These are phyloP conservation scores for Leptopilina drosophilae DNA, from an alignment of 2,888 invertebrate species.

Conservation along the genomic window DNA sequence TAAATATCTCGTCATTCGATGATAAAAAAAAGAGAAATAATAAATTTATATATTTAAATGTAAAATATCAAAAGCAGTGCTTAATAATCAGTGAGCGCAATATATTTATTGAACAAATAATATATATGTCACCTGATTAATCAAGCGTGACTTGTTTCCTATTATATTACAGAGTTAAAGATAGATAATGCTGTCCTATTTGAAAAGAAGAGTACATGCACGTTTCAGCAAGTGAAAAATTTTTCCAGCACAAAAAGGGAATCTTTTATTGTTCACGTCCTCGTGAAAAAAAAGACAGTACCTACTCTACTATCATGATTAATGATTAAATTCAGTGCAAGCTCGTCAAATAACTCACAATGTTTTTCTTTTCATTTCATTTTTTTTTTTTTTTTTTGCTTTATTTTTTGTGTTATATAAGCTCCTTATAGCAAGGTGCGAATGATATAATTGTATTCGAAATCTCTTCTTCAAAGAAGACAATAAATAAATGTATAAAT, in stretches of 20 bases:
- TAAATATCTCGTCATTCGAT: no score
- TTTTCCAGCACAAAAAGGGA: neutral
- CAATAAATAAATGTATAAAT: no score
- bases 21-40: no score
- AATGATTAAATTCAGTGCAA: slow-evolving; percentile 10
- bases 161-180: no score
- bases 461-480: neutral
- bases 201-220: neutral
- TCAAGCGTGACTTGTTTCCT: no score
- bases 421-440: neutral
- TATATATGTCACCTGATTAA: no score
- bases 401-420: no score
- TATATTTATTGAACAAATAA: no score
- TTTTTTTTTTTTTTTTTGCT: neutral
- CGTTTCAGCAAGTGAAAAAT: neutral
- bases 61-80: no score
- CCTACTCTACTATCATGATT: neutral
- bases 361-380: neutral
- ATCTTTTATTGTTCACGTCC: slow-evolving; percentile 21
- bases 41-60: no score
- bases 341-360: slow-evolving; percentile 4
- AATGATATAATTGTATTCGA: neutral
- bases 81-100: no score
- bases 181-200: neutral
- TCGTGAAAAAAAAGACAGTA: neutral